phyloP scores from a whole-genome alignment of 2,113 vertebrate species.

The Ellobius talpinus region DNA sequence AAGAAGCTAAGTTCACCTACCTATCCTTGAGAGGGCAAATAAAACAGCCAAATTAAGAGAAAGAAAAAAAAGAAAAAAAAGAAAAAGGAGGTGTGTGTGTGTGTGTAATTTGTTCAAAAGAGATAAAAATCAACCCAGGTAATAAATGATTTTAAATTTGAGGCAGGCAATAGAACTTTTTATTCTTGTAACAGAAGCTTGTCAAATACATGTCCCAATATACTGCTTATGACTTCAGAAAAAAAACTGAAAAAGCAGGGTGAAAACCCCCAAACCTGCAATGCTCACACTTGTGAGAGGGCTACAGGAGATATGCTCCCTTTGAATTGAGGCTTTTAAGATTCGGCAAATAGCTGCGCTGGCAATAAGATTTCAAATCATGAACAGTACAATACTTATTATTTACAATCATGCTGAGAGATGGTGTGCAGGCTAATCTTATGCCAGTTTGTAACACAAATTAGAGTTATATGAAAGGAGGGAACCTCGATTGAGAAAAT shows the following conservation, averaged over 20 bases:
- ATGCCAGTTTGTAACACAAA: not conserved
- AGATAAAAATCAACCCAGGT: not conserved
- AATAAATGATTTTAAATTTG: not conserved
- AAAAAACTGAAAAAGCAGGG: not conserved
- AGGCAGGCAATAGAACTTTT: not conserved
- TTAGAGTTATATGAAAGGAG: not conserved
- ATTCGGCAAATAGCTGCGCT: not conserved
- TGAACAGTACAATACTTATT: not conserved
- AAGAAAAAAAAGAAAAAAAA: not conserved
- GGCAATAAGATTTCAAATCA: not conserved
- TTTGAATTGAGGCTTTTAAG: not conserved
- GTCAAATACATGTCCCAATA: not conserved
- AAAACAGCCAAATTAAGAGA: not conserved
- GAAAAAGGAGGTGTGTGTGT: not conserved
- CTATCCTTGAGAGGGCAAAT: not conserved
- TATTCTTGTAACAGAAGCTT: not conserved
- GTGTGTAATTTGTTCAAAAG: not conserved
- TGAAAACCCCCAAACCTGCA: not conserved
- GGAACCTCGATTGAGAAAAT: not conserved
- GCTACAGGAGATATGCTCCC: no score
- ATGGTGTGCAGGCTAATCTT: not conserved
- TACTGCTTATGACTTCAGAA: not conserved
- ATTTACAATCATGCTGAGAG: not conserved
- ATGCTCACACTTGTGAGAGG: not conserved
- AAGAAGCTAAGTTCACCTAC: not conserved